Conservation (phyloP, 2,888 invertebrate genomes). For the Cyaniris semiargus region DNA sequence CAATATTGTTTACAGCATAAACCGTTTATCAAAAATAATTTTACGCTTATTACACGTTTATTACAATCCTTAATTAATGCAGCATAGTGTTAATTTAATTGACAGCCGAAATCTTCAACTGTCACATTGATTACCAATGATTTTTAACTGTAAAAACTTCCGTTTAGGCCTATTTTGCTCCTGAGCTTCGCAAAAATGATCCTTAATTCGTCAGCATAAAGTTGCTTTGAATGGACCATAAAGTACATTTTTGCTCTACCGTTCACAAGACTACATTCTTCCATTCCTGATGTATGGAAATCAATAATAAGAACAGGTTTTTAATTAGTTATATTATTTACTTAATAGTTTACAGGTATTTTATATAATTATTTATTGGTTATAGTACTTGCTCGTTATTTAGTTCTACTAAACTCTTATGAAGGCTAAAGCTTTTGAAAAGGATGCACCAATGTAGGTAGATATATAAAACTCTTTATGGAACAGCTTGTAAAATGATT, state of each 20-base stretch:
- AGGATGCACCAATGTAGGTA: no score
- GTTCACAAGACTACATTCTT: constrained; percentile 4
- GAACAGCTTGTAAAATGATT: no score
- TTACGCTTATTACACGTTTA: not conserved
- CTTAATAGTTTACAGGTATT: not conserved
- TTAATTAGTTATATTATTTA: constrained; percentile 3
- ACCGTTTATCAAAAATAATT: not conserved
- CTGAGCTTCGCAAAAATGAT: not conserved
- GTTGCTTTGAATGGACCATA: not conserved
- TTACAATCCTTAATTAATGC: not conserved
- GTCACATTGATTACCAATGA: constrained; percentile 4
- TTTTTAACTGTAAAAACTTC: not conserved
- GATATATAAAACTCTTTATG: no score
- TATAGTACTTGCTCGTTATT: no score
- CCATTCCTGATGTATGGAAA: not conserved
- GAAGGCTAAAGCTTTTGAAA: no score
- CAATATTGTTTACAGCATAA: not conserved
- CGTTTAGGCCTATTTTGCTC: not conserved
- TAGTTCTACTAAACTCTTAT: no score
- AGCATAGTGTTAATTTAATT: not conserved
- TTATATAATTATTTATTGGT: not conserved
- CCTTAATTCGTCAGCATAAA: not conserved
- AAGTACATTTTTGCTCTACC: not conserved
- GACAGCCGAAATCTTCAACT: constrained; percentile 11
- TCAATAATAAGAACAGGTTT: constrained; percentile 1